Percentiles rank a stretch among this genome's conserved stretches.
These are phyloP conservation scores for Nasonia oneida DNA, from an alignment of 2,888 invertebrate species.

Conservation along the genomic window DNA sequence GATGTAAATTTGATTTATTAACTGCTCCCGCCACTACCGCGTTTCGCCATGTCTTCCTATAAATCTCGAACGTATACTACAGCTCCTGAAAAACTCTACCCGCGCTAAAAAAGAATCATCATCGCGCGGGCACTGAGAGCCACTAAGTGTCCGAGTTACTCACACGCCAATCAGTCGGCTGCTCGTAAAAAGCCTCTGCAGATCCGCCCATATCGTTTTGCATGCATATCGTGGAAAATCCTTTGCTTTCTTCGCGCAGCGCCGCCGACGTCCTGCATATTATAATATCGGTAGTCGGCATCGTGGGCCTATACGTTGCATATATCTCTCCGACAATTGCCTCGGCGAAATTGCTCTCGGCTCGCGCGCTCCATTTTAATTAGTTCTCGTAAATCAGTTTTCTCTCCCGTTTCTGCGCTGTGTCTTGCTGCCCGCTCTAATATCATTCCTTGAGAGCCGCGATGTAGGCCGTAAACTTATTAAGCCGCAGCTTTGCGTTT, in stretches of 20 bases:
- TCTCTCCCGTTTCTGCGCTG: constrained; percentile 28
- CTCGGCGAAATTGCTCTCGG: constrained; percentile 59
- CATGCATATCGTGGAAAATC: constrained; percentile 39
- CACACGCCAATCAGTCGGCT: constrained; percentile 51
- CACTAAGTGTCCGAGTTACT: constrained; percentile 35
- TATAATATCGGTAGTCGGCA: constrained; percentile 42
- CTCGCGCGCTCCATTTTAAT: constrained; percentile 65
- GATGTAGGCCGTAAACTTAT: constrained; percentile 20
- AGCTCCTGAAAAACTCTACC: background rate
- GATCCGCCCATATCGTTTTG: constrained; percentile 47
- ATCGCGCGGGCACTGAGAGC: background rate
- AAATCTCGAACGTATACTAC: background rate
- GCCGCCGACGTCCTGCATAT: constrained; percentile 30
- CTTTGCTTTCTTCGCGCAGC: constrained; percentile 45
- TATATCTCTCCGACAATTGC: constrained; percentile 64
- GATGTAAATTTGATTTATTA: background rate
- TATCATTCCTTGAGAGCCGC: background rate
- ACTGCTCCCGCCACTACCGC: constrained; percentile 7
- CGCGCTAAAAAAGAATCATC: background rate
- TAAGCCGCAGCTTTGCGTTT: background rate
- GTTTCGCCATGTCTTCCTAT: constrained; percentile 6
- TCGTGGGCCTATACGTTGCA: constrained; percentile 30
- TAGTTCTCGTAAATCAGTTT: constrained; percentile 66
- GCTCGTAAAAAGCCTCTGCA: constrained; percentile 50
- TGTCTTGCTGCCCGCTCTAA: background rate